phyloP scores from a whole-genome alignment of 2,797 vertebrate species.

The Schizopygopsis malacanthus region DNA sequence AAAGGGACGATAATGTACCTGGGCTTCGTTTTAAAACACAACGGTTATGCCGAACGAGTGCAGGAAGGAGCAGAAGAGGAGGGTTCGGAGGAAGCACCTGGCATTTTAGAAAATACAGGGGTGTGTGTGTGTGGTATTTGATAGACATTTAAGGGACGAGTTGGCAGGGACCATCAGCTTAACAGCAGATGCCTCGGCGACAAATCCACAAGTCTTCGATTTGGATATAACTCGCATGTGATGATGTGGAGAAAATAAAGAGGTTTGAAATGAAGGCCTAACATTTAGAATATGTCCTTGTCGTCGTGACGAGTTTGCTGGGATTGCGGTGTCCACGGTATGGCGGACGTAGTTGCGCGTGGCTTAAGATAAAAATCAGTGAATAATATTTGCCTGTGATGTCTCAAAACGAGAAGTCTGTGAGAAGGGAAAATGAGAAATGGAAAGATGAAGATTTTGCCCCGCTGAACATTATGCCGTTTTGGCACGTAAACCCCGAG shows the following conservation, averaged over 20 bases:
- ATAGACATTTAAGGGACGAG: conserved; percentile 38
- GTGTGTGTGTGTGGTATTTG: conserved; percentile 40
- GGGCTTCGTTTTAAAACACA: conserved; percentile 55
- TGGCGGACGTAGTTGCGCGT: not conserved
- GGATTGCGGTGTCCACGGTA: conserved; percentile 8
- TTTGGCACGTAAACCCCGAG: not conserved
- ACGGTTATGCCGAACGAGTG: conserved; percentile 42
- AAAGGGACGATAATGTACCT: conserved; percentile 58
- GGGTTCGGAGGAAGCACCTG: conserved; percentile 33
- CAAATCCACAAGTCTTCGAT: conserved; percentile 28
- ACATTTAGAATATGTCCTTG: conserved; percentile 17
- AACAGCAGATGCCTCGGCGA: conserved; percentile 28
- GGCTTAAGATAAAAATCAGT: conserved; percentile 24
- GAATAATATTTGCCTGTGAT: conserved; percentile 15
- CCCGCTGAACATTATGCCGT: conserved; percentile 23
- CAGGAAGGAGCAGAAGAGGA: conserved; percentile 32
- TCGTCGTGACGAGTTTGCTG: not conserved
- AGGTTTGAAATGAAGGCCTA: conserved; percentile 24
- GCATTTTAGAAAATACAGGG: conserved; percentile 37
- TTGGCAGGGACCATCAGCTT: conserved; percentile 29
- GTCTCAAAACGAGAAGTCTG: conserved; percentile 11
- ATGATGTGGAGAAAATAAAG: conserved; percentile 8
- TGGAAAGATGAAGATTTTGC: conserved; percentile 31
- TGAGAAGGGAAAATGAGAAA: conserved; percentile 25
- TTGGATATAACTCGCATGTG: not conserved